Percentiles rank a stretch among this genome's conserved stretches.
Conservation (phyloP, 2,113 vertebrate genomes). For the Taurulus bubalis region DNA sequence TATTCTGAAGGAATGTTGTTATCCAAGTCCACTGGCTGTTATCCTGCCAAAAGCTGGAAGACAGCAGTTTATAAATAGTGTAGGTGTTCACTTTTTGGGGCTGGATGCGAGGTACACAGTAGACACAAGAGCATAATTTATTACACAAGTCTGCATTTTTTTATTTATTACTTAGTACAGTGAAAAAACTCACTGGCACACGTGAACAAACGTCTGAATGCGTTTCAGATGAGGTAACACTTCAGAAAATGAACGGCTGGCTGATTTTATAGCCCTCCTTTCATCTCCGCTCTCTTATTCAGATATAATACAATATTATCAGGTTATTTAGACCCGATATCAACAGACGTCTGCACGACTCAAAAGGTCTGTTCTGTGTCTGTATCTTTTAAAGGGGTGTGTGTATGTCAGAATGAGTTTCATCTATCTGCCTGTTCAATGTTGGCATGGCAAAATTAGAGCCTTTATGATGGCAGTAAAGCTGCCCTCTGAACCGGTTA, state of each 20-base stretch:
- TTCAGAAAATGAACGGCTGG: neutral
- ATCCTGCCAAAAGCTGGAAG: neutral
- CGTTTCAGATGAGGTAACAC: neutral
- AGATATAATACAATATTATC: neutral
- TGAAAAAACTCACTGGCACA: neutral
- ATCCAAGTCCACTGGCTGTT: constrained; percentile 2
- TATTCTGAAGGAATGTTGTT: constrained; percentile 10
- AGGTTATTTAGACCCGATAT: neutral
- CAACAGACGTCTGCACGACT: neutral
- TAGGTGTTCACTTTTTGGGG: neutral
- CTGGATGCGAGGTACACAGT: neutral
- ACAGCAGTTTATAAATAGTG: constrained; percentile 1
- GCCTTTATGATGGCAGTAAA: constrained; percentile 60
- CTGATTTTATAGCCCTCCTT: neutral
- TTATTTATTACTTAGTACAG: neutral
- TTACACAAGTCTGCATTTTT: neutral
- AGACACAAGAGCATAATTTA: neutral
- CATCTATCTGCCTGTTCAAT: constrained; percentile 15
- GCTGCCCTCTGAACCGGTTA: constrained; percentile 28
- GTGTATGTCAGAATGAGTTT: constrained; percentile 6
- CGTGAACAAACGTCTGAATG: neutral
- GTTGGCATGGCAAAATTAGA: constrained; percentile 19
- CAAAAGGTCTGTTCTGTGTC: constrained; percentile 22
- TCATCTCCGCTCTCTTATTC: neutral
- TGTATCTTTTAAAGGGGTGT: neutral